Percentiles rank a stretch among this genome's conserved stretches.
These are phyloP conservation scores for Globodera ellingtonae DNA, from an alignment of 1,140 invertebrate genomes.

Conservation along the genomic window DNA sequence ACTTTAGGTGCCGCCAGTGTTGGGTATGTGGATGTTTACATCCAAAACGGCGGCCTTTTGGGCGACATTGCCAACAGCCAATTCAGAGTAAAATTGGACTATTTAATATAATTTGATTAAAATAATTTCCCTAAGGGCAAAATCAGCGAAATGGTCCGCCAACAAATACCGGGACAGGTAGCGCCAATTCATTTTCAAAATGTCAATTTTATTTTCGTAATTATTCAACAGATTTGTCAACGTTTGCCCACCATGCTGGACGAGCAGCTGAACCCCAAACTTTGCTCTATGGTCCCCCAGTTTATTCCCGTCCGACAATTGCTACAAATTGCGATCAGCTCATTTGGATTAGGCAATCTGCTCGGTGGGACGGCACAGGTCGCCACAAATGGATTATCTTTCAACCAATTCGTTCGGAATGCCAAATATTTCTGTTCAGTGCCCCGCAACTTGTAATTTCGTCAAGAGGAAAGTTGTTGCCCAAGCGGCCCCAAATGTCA, in stretches of 20 bases:
- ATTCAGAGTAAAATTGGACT: constrained; percentile 51
- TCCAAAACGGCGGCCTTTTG: constrained; percentile 62
- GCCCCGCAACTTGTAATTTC: constrained; percentile 33
- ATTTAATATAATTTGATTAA: background rate
- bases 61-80: constrained; percentile 64
- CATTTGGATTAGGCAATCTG: constrained; percentile 49
- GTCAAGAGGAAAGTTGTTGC: constrained; percentile 30
- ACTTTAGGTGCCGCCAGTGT: constrained; percentile 33
- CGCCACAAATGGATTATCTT: background rate
- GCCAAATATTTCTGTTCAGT: constrained; percentile 22
- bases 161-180: constrained; percentile 48
- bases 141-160: constrained; percentile 50
- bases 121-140: constrained; percentile 37
- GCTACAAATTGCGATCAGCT: constrained; percentile 40
- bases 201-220: background rate
- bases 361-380: constrained; percentile 25
- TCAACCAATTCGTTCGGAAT: background rate
- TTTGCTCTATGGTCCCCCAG: constrained; percentile 52
- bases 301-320: constrained; percentile 57
- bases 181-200: background rate
- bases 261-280: constrained; percentile 58
- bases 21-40: constrained; percentile 63
- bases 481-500: constrained; percentile 8
- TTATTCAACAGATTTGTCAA: constrained; percentile 45
- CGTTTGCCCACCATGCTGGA: constrained; percentile 56